Base-by-base conservation (phyloP, 2,888 invertebrate species). In the Listrodromus nycthemerus region DNA sequence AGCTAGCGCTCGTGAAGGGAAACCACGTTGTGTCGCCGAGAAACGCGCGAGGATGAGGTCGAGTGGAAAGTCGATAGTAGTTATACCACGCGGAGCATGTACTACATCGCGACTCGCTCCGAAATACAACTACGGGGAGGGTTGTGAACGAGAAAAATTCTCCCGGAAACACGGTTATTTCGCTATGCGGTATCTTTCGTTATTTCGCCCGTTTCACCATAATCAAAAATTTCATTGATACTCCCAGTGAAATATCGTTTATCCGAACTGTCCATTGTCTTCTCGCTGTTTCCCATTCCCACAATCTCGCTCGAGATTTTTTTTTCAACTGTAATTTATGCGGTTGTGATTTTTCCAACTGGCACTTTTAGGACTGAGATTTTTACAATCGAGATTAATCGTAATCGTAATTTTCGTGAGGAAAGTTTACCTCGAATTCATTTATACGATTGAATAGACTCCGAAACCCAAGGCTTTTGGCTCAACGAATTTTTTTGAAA, bases 41-140 rank as follows among this genome's bases (percentile, higher is more conserved):
- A 33, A 61, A 6, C 37, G 77, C 61, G 73, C 21, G 73, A 82
- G 69, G 82, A 78, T 74, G 82, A 78, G 78, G 73, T 82, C 78
- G 73, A 82, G 73, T 55, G 78, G 69, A 74, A 82, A 82, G 73
- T 74, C 78, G 77, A 78, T 82, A 78, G 61, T 71, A 82, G 77
- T 76, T 82, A 66, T 67, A 77, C 65, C n/a, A 21, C 41, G 65
- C 6, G 30, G 58, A 81, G 70, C 65, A 58, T 71, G 48, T 30
- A 50, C 48, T 30, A 82, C 70, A 27, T 21, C 66, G 19, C 45
- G 45, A 27, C 33, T 8, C 52, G 52, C 24, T 21, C 45, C 33
- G 58, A 58, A 71, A 71, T 61, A 33, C 52, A 70, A 55, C 70
- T 37, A 33, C 33, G 19, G 16, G 55, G n/a, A n/a, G 50, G 69